These are phyloP conservation scores for Ciconia boyciana DNA, from an alignment of 2,113 vertebrate genomes.

Conservation along the genomic window DNA sequence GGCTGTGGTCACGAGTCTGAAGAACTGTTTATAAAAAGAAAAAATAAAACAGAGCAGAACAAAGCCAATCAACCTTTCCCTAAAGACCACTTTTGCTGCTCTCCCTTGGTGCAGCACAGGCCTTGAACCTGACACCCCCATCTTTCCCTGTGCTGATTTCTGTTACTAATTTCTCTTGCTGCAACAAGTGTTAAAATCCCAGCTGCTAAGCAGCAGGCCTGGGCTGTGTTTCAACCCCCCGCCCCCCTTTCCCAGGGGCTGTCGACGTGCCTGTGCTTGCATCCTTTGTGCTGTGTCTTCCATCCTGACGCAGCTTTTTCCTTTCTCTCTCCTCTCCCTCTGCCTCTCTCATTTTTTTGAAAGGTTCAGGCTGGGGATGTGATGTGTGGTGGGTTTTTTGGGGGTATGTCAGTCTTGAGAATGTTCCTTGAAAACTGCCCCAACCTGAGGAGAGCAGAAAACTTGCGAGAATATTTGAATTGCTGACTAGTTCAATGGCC, in stretches of 20 bases:
- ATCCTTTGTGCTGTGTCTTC: slow-evolving; percentile 10
- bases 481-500: neutral
- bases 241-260: neutral
- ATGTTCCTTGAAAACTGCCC: neutral
- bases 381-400: neutral
- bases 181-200: slow-evolving; percentile 24
- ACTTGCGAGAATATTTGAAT: neutral
- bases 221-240: slow-evolving; percentile 32
- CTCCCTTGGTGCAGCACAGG: neutral
- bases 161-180: slow-evolving; percentile 40
- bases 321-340: neutral
- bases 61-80: neutral
- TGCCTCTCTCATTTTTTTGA: neutral
- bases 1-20: neutral
- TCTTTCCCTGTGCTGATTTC: neutral
- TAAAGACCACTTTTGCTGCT: neutral
- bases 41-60: neutral
- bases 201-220: slow-evolving; percentile 36
- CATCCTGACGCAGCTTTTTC: slow-evolving; percentile 25
- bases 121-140: neutral
- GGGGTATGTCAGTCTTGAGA: neutral
- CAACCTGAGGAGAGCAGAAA: neutral
- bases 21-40: neutral
- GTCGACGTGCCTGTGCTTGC: slow-evolving; percentile 33
- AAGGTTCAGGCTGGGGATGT: neutral